Evolutionary conservation across 1,140 invertebrate species (phyloP).

Genomic region (Eriosoma lanigerum): DNA sequence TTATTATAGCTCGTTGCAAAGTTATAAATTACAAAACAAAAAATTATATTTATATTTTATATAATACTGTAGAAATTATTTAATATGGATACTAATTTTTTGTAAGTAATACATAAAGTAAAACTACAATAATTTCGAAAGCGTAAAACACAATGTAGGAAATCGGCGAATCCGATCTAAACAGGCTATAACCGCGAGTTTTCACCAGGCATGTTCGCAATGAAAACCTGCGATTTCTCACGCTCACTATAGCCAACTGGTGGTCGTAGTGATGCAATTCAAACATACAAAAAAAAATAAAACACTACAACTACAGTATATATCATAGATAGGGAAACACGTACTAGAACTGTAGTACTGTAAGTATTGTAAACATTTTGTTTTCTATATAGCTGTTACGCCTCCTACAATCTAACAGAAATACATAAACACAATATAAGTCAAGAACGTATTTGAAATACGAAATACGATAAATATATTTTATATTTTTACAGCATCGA

Average conservation of each 20-base stretch:
- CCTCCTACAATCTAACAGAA: not conserved
- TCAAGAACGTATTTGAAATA: no score
- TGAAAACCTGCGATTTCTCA: conserved; percentile 12
- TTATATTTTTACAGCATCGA: no score
- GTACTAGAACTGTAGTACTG: no score
- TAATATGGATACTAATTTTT: not conserved
- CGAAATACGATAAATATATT: no score
- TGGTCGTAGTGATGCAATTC: not conserved
- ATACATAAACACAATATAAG: not conserved
- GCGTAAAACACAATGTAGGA: conserved; percentile 30
- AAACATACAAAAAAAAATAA: not conserved
- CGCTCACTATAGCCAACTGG: not conserved
- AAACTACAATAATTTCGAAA: conserved; percentile 9
- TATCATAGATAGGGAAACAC: no score
- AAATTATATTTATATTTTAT: no score
- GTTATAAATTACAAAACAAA: no score
- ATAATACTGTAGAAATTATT: no score
- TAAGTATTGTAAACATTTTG: no score
- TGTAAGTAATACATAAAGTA: not conserved
- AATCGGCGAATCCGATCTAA: conserved; percentile 27
- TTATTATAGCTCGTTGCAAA: no score
- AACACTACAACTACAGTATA: no score
- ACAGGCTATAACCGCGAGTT: conserved; percentile 6
- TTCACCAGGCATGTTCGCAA: conserved; percentile 9
- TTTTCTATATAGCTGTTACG: no score